Base-by-base conservation (phyloP, 2,113 vertebrate species). In the Pterocles burchelli region DNA sequence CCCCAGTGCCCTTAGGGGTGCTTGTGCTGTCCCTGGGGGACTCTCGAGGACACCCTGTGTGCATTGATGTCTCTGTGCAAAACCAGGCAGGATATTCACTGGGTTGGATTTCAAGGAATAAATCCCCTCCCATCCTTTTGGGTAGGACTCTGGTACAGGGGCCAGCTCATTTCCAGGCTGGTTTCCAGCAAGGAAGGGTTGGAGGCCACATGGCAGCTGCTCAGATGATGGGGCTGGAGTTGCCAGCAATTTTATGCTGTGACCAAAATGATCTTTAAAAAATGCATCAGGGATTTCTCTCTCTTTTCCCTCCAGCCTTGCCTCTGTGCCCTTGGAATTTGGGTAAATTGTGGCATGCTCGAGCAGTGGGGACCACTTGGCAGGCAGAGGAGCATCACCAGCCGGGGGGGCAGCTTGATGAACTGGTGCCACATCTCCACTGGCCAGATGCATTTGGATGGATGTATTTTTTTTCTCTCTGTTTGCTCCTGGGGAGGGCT, bases 171-270 rank as follows among this genome's bases (percentile, higher is more conserved):
- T 90, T 94, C 90, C 90, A 96, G 87, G 92, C 83, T 81, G 74
- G 46, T 25, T 65, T 96, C 90, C 95, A 94, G 74, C 83, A 49
- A 65, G 33, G 49, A 68, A 92, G 79, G 63, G 52, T 88, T 90
- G 74, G 90, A 96, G 74, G 90, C 87, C 79, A 73, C 87, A 80
- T 80, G 83, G 86, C 78, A 94, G 66, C 87, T 94, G 78, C 90
- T 88, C 74, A 81, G 65, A 88, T 73, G 87, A 49, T 54, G 70
- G 79, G 28, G 59, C 34, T 88, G 65, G 74, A 88, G 74, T 74
- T 90, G 90, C 90, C 90, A 94, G 74, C 74, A 73, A 82, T 94
- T 88, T 92, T 88, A 90, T 85, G 74, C 92, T 80, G 45, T 78
- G 95, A 88, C 74, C 87, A 90, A 90, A 85, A 81, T 77, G 90